Conservation (phyloP, 2,888 invertebrate species). For the Drosophila mimica region DNA sequence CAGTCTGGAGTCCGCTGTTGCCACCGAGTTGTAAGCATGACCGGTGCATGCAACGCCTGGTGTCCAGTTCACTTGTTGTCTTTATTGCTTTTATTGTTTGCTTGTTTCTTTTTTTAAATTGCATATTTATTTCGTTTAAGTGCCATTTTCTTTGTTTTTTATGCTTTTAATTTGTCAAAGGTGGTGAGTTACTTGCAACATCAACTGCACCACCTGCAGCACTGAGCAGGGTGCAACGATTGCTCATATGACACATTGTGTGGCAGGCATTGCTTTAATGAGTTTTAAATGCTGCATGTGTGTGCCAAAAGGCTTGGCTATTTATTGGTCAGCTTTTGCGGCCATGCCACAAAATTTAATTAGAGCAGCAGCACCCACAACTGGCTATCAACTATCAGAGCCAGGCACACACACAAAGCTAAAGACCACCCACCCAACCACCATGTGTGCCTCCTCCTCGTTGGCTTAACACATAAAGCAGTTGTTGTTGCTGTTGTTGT, state of each 20-base stretch:
- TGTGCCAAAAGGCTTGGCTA: conserved; percentile 59
- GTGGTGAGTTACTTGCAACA: neutral
- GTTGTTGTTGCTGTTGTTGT: neutral
- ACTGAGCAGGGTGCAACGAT: neutral
- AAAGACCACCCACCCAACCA: neutral
- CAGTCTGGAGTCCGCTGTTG: conserved; percentile 37
- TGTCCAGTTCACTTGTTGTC: conserved; percentile 27
- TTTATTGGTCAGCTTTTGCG: conserved; percentile 72
- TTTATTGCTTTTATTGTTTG: conserved; percentile 24
- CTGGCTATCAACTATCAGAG: conserved; percentile 27
- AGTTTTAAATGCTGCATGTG: conserved; percentile 51
- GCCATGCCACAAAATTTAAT: conserved; percentile 71
- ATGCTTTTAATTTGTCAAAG: conserved; percentile 6
- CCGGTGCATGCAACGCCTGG: conserved; percentile 11
- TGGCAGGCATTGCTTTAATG: conserved; percentile 48
- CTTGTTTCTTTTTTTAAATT: conserved; percentile 25
- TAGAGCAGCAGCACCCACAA: conserved; percentile 37
- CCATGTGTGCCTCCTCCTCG: neutral
- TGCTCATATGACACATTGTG: conserved; percentile 35
- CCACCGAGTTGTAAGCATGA: conserved; percentile 27
- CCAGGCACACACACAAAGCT: conserved; percentile 2
- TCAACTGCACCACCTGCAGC: neutral
- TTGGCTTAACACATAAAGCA: conserved; percentile 24
- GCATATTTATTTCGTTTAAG: conserved; percentile 56
- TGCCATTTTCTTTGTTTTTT: conserved; percentile 18